Evolutionary conservation across 2,113 vertebrate species (phyloP).

Genomic region (Oophaga pumilio): DNA sequence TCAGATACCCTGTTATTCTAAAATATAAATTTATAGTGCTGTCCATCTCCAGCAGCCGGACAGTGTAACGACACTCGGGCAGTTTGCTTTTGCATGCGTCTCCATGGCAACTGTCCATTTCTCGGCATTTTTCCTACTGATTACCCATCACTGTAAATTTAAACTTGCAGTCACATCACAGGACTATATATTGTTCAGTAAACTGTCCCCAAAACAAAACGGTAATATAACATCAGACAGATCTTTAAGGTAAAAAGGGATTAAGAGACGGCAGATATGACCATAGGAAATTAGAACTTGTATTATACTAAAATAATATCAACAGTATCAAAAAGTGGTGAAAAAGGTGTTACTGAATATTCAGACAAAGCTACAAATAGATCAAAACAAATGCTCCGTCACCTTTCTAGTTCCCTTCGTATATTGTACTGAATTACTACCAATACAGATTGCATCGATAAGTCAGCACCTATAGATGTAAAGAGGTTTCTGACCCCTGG

Average conservation of each 20-base stretch:
- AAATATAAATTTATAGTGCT: not conserved
- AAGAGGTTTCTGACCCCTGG: no score
- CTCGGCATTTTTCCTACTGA: slow-evolving; percentile 5
- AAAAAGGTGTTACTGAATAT: no score
- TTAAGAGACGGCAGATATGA: no score
- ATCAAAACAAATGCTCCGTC: no score
- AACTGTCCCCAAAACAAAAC: slow-evolving; percentile 1
- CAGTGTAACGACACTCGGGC: not conserved
- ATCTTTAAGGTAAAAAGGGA: not conserved
- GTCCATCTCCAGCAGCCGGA: slow-evolving; percentile 14
- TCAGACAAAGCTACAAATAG: no score
- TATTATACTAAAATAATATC: no score
- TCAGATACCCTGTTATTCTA: slow-evolving; percentile 8
- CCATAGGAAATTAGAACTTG: no score
- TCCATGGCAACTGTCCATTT: slow-evolving; percentile 26
- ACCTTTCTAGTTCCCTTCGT: no score
- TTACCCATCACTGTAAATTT: slow-evolving; percentile 2
- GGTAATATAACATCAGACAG: not conserved
- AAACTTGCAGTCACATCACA: slow-evolving; percentile 8
- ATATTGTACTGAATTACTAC: no score
- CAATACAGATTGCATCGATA: no score
- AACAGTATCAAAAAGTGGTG: no score
- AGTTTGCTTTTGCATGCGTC: not conserved
- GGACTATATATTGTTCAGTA: not conserved
- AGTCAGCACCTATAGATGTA: no score